Base-by-base conservation (phyloP, 2,888 invertebrate genomes). In the Hemaris fuciformis region DNA sequence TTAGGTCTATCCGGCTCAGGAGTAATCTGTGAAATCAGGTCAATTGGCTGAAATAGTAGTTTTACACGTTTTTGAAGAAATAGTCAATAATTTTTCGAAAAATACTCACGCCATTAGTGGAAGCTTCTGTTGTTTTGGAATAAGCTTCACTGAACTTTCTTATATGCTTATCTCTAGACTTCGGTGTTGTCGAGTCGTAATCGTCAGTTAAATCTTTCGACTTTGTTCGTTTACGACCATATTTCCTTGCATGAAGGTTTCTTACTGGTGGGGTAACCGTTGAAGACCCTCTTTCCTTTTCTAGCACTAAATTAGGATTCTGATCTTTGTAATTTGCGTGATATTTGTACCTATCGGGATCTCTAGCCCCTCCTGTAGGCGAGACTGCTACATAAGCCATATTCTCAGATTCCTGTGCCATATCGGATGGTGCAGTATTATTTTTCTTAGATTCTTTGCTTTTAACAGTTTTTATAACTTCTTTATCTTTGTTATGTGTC, bases 1-100 rank as follows among this genome's bases (percentile, higher is more conserved):
- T 89, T 87, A 71, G 88, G 83, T 78, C 93, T 93, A 75, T 91
- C 91, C 60, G 84, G 77, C 73, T 90, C 92, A 66, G 85, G 77
- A 71, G 77, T 83, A 74, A 91, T 90, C 91, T 92, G 88, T 77
- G 88, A 88, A 75, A 67, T 65, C 66, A 63, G 41, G 64, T 70
- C 65, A 70, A 62, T 63, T 60, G 59, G 59, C 63, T 65, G 53
- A 62, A 65, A 61, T 58, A 62, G 25, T 38, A 43, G 25, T 62
- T 7, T 38, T 15, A 25, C n/a, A 62, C 20, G 18, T 25, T 58
- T n/a, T 60, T 57, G 25, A 41, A 27, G 23, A 25, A 10, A 42
- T 45, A 38, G 45, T 57, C 46, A 23, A 53, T 60, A 60, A 59
- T 22, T 48, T 45, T 27, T 31, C 18, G 38, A 31, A 53, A 18